A percentile compares a stretch with the other conserved stretches of the same genome.
phyloP scores from a whole-genome alignment of 2,797 vertebrate species.

The Austrolebias charrua region DNA sequence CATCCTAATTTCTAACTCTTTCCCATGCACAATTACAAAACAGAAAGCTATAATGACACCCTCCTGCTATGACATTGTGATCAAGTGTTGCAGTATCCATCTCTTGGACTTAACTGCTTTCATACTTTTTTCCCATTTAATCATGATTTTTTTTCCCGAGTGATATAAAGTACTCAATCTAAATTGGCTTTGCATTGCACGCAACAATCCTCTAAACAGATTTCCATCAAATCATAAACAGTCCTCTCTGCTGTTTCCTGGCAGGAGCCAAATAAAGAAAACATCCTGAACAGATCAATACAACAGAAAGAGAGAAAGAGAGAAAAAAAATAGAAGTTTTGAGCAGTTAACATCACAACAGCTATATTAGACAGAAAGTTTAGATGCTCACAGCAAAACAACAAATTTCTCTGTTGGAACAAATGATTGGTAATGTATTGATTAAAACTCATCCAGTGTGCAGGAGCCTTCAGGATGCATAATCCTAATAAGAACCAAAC shows the following conservation, averaged over 20 bases:
- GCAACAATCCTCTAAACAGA: constrained; percentile 52
- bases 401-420: constrained; percentile 22
- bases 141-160: constrained; percentile 25
- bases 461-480: constrained; percentile 8
- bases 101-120: constrained; percentile 16
- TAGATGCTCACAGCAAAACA: constrained; percentile 17
- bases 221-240: constrained; percentile 66
- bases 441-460: constrained; percentile 16
- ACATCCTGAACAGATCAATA: constrained; percentile 62
- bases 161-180: constrained; percentile 39
- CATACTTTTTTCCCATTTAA: constrained; percentile 19
- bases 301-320: background rate
- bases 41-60: constrained; percentile 5
- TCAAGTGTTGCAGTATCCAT: constrained; percentile 1
- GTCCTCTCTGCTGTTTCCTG: constrained; percentile 50
- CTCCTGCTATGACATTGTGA: constrained; percentile 6
- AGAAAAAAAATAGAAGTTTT: background rate
- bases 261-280: constrained; percentile 58
- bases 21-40: constrained; percentile 5
- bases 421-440: constrained; percentile 17
- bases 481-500: constrained; percentile 34
- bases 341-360: constrained; percentile 25
- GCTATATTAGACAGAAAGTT: constrained; percentile 24
- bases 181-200: constrained; percentile 55
- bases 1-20: constrained; percentile 39